Base-by-base conservation (phyloP, 23 tunicate genomes). In the Botrylloides violaceus region DNA sequence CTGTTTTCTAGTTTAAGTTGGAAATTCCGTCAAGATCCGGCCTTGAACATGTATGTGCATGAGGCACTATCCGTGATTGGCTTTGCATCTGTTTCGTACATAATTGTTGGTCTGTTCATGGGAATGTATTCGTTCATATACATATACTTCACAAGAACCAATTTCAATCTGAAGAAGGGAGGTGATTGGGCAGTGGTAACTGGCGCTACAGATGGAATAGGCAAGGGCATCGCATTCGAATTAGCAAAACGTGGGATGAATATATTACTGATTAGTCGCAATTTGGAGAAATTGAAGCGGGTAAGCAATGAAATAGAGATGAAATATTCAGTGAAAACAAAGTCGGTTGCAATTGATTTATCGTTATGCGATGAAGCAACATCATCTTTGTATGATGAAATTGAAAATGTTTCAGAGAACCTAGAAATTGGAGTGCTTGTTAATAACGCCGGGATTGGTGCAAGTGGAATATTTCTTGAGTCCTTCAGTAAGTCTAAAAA, bases 131-230 rank as follows among this genome's bases (percentile, higher is more conserved):
- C 53, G 12, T 39, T 21, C 29, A 35, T 0, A 55, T 35, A 37
- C 28, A 19, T 68, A 20, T 43, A 68, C 37, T 43, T 36, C 56
- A 68, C 74, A 19, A 15, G 0, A 12, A 1, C 74, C 12, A 37
- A 2, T 5, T 66, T 87, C 19, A 47, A 88, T 55, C 77, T 82
- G 28, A 73, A 59, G 23, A 82, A 73, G 6, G 77, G 60, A 65
- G 96, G 96, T 12, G 57, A 26, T 2, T 88, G 96, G 96, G 83
- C 96, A n/a, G 80, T 88, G 0, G 84, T 88, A 2, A 88, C 96
- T 33, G 96, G 96, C 0, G 77, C 84, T 50, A 88, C 96, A 0
- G 96, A 88, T 78, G 96, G 96, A 4, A 88, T 88, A 55, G 96
- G 96, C 2, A 81, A 77, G 49, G 84, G 84, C n/a, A 83, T 77